Evolutionary conservation across 2,888 invertebrate species (phyloP).

Genomic region (Cantharis nigra): DNA sequence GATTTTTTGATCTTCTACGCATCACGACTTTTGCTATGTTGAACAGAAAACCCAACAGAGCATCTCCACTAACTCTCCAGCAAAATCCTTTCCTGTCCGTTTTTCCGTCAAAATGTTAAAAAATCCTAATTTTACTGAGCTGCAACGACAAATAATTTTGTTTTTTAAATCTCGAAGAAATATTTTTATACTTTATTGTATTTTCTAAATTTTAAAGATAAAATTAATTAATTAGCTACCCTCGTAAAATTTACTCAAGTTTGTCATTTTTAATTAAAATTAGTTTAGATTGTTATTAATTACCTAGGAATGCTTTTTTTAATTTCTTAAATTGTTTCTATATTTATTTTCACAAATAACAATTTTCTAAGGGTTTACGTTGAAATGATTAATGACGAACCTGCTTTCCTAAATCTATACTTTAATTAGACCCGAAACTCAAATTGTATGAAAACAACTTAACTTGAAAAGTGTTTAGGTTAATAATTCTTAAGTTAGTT

Average conservation of each 20-base stretch:
- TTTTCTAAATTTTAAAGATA: background rate
- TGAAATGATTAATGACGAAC: background rate
- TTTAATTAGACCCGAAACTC: background rate
- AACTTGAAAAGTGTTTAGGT: slow-evolving; percentile 2
- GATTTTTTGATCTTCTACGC: background rate
- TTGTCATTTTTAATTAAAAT: background rate
- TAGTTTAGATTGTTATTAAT: background rate
- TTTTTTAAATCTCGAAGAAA: background rate
- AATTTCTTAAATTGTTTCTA: background rate
- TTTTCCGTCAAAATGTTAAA: background rate
- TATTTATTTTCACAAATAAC: background rate
- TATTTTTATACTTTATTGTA: background rate
- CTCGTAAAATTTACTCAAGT: background rate
- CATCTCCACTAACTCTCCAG: background rate
- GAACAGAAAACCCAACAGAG: background rate
- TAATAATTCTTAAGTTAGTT: background rate
- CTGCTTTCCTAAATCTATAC: background rate
- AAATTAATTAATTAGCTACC: background rate
- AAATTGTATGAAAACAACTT: background rate
- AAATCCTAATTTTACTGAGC: background rate
- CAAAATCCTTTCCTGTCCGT: background rate
- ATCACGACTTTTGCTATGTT: background rate
- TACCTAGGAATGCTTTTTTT: background rate
- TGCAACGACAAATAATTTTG: background rate
- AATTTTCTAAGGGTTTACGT: background rate